Evolutionary conservation across 2,113 vertebrate genomes (phyloP), one percentile per base, ranked within the genome.

Genomic region (Corythornis vintsioides): DNA sequence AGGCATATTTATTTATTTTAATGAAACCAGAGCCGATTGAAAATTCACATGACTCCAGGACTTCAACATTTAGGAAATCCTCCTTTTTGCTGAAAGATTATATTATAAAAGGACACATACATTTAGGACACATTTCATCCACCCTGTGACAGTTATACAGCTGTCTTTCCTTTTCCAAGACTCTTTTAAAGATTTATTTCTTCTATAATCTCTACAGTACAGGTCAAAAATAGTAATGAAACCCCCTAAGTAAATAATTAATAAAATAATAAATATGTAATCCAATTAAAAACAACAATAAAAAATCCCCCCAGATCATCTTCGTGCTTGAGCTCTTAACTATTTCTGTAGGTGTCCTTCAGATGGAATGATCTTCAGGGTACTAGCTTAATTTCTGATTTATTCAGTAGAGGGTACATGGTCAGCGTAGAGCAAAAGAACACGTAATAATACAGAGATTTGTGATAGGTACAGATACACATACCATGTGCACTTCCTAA

Each of bases 181-280:
- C 55, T 70, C 63, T 89, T 90, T 52, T 22, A 91, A 83, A 90
- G 79, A 91, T 88, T 77, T 61, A 85, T 93, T 89, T 92, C 16
- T 76, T 70, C 50, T 80, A 33, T 83, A 85, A 88, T 94, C 43
- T 69, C 47, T 66, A 79, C 33, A 79, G 47, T 38, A 59, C 52
- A 82, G 59, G 86, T 94, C 59, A 94, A 87, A 88, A 90, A 72
- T 65, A 75, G 89, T 85, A 90, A 79, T 71, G 63, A 73, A 60
- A 24, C 1, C 0, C 4, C 7, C 10, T 7, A 87, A 87, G 63
- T 91, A 96, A 95, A 94, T 87, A 93, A 89, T 89, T 89, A 89
- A 92, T 86, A 93, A 92, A 93, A 82, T 61, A 88, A 90, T 88
- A 86, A 71, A 87, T 92, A 84, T 43, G 25, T 76, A 87, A 92